Percentiles rank a stretch among this genome's conserved stretches.
Conservation (phyloP, 2,888 invertebrate species). For the Eueremaeus valkanovi region DNA sequence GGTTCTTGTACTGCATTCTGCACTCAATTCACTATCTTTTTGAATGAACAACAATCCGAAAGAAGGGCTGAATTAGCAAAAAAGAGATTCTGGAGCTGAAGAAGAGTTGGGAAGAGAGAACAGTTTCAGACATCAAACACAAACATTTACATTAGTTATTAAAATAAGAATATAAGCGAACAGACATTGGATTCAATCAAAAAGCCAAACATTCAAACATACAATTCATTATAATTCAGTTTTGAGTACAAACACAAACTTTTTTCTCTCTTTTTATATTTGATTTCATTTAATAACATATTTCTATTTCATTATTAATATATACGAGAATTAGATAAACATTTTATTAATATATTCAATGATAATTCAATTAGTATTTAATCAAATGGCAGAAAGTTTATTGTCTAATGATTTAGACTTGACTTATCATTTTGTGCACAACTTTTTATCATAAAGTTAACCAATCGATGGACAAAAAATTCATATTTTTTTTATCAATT, state of each 20-base stretch:
- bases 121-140: not conserved
- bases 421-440: too few relatives aligned
- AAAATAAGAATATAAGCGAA: not conserved
- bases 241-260: not conserved
- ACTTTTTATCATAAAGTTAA: too few relatives aligned
- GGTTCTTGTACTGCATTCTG: not conserved
- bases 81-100: not conserved
- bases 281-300: too few relatives aligned
- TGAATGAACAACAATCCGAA: not conserved
- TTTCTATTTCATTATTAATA: too few relatives aligned
- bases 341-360: too few relatives aligned
- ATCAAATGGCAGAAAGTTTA: too few relatives aligned
- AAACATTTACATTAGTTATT: conserved; percentile 10
- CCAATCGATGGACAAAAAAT: too few relatives aligned
- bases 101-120: not conserved
- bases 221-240: not conserved
- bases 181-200: too few relatives aligned
- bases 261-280: too few relatives aligned
- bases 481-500: not conserved
- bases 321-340: too few relatives aligned
- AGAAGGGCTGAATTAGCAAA: not conserved
- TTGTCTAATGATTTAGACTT: too few relatives aligned
- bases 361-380: too few relatives aligned
- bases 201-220: not conserved
- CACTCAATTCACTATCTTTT: not conserved